Base-by-base conservation (phyloP, 2,888 invertebrate species). In the Andrena praecox region DNA sequence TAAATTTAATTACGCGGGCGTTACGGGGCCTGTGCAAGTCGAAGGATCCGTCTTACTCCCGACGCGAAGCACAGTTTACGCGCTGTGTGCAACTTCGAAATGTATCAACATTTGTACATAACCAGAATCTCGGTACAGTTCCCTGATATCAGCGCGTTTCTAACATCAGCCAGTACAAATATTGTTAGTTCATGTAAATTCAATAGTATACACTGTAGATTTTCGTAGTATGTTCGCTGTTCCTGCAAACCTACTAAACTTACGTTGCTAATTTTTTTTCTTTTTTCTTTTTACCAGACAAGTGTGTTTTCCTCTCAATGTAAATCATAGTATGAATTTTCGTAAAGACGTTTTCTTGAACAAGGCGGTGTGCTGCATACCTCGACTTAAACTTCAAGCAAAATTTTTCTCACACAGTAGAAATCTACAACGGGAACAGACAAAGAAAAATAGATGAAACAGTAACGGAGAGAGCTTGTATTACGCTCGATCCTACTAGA, bases 101-200 rank as follows among this genome's bases (percentile, higher is more conserved):
- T 75, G 74, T 84, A 87, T 82, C 80, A 79, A 86, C 76, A 78
- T 88, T 85, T 88, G 85, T 88, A 88, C 88, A 83, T 67, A 83
- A 88, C 81, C 81, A 88, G 72, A 80, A 86, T 83, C 52, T 72
- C 42, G 62, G 72, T 86, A 77, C 74, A 90, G 92, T 93, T 93
- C 93, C 93, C 93, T 92, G 93, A 92, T 93, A 93, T 90, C 93
- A 92, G 91, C 92, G 91, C 90, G 88, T 89, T 92, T 89, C 86
- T 89, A 89, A 91, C 87, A 91, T 89, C 85, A 87, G 87, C 91
- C 89, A 91, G 91, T 93, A 93, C 92, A 93, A 93, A 93, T 91
- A 93, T 91, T 92, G 91, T 92, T 92, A 92, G 90, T 92, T 89
- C 70, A 70, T 70, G 70, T 70, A 70, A 70, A 70, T 70, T 90